Percentiles rank a stretch among this genome's conserved stretches.
Conservation (phyloP, 2,888 invertebrate species). For the Iselma pallidipennis region DNA sequence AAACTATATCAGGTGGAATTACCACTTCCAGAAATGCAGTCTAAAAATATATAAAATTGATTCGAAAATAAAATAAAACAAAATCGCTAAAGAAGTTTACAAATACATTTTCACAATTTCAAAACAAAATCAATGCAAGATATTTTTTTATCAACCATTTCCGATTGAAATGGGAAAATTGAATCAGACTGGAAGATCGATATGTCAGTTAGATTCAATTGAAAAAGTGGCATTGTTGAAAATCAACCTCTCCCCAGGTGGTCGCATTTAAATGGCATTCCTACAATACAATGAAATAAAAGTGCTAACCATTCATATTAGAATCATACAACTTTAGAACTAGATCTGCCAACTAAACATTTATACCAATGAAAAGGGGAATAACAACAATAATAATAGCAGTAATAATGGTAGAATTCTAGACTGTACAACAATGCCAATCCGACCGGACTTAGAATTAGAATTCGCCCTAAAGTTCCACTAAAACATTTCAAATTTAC, state of each 20-base stretch:
- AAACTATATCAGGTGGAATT: constrained; percentile 87
- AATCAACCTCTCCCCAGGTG: not conserved
- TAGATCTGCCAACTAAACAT: not conserved
- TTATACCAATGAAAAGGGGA: not conserved
- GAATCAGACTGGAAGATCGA: not conserved
- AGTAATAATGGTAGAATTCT: not conserved
- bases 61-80: constrained; percentile 12
- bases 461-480: not conserved
- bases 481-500: too few species aligned
- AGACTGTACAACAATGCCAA: too few species aligned
- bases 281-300: not conserved
- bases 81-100: constrained; percentile 7
- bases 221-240: not conserved
- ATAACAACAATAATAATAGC: not conserved
- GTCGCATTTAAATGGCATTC: not conserved
- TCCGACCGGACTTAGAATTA: too few species aligned
- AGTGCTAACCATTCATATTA: not conserved
- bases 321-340: not conserved
- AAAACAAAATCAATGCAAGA: not conserved
- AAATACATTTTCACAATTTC: not conserved
- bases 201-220: not conserved
- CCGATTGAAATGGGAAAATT: not conserved
- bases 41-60: constrained; percentile 32
- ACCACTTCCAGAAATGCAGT: constrained; percentile 82
- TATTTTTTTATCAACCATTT: not conserved